phyloP scores from a whole-genome alignment of 2,797 vertebrate genomes.

The Australoheros facetus region DNA sequence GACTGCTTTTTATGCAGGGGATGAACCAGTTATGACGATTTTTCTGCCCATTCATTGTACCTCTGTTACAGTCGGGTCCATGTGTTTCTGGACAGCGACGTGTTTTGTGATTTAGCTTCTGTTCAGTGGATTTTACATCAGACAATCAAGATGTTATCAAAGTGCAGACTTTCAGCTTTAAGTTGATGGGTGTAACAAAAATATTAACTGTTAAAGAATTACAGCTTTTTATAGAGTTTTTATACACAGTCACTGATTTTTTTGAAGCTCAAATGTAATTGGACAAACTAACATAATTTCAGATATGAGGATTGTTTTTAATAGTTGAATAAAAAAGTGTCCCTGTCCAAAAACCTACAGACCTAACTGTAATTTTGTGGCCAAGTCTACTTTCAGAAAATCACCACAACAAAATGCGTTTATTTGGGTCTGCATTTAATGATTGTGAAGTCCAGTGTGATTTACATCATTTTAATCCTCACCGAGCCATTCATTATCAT shows the following conservation, averaged over 20 bases:
- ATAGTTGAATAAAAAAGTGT: background rate
- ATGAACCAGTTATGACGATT: background rate
- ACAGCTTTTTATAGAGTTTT: background rate
- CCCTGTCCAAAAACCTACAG: background rate
- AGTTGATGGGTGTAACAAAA: no score
- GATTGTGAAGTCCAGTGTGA: no score
- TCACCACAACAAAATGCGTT: background rate
- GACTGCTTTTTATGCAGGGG: conserved; percentile 1
- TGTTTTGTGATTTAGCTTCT: no score
- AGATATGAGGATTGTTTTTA: no score
- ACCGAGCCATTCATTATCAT: background rate
- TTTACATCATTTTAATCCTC: background rate
- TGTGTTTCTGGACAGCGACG: background rate
- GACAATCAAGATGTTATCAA: no score
- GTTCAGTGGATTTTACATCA: no score
- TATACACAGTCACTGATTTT: background rate
- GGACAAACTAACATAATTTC: no score
- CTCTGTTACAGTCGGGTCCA: background rate
- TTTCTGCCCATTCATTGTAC: background rate
- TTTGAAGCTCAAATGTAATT: background rate
- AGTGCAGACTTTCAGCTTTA: no score
- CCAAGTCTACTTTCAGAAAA: background rate
- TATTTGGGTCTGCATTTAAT: background rate
- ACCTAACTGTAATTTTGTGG: background rate
- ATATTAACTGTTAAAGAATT: no score